phyloP scores from a whole-genome alignment of 1,140 invertebrate species.

The Drosophila kohkoa region DNA sequence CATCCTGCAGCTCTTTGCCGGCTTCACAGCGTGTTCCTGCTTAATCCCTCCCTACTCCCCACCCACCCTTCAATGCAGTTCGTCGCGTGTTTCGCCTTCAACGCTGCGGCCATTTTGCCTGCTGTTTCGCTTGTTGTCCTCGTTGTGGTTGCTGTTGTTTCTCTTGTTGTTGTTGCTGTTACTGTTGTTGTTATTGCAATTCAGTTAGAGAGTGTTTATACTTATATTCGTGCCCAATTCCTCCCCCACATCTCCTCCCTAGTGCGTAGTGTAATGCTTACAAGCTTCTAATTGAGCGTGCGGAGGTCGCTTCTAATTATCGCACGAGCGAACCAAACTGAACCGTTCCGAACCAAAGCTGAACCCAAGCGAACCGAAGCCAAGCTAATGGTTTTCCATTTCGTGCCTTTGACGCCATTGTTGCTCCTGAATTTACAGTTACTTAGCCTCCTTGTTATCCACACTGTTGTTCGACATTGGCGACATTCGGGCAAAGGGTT shows the following conservation, averaged over 20 bases:
- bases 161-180: constrained; percentile 6
- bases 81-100: constrained; percentile 49
- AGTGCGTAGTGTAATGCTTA: constrained; percentile 41
- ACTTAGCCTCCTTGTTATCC: constrained; percentile 22
- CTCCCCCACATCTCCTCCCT: not conserved
- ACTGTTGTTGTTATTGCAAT: constrained; percentile 23
- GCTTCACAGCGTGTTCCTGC: not conserved
- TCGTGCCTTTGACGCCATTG: constrained; percentile 73
- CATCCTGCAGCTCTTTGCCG: not conserved
- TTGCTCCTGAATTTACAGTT: constrained; percentile 47
- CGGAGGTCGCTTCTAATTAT: constrained; percentile 80
- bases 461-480: constrained; percentile 24
- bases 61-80: constrained; percentile 22
- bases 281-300: constrained; percentile 79
- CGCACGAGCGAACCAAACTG: constrained; percentile 58
- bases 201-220: constrained; percentile 43
- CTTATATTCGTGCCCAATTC: constrained; percentile 41
- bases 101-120: constrained; percentile 38
- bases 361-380: constrained; percentile 7
- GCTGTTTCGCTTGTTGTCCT: not conserved
- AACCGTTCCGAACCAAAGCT: constrained; percentile 5
- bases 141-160: constrained; percentile 16
- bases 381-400: constrained; percentile 65
- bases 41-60: constrained; percentile 2
- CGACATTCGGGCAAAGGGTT: constrained; percentile 58